Evolutionary conservation across 2,888 invertebrate genomes (phyloP).

Genomic region (Podotricha telesiphe): DNA sequence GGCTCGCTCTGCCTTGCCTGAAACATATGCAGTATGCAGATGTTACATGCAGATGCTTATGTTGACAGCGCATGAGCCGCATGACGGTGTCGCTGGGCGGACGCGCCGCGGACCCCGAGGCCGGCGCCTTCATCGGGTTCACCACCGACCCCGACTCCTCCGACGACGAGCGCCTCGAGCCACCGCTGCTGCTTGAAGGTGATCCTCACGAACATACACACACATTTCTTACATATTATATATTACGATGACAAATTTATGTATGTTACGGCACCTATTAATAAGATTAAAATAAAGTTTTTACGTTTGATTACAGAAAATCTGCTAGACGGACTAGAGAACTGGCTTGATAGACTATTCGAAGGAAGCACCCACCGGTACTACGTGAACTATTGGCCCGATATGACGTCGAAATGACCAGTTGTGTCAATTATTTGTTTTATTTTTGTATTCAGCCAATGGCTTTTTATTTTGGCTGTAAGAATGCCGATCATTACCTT

Average conservation of each 20-base stretch:
- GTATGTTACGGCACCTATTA: no score
- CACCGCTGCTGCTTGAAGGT: conserved; percentile 77
- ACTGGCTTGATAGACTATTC: conserved; percentile 98
- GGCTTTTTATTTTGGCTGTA: conserved; percentile 30
- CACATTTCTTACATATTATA: no score
- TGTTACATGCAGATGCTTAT: no score
- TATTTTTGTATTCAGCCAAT: conserved; percentile 14
- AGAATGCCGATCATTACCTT: conserved; percentile 7
- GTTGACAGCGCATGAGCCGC: conserved; percentile 85
- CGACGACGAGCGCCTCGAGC: conserved; percentile 71
- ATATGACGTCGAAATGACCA: conserved; percentile 91
- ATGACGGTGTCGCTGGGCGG: conserved; percentile 85
- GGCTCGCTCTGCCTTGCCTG: no score
- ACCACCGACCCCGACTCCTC: conserved; percentile 88
- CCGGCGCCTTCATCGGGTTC: conserved; percentile 94
- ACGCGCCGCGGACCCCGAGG: conserved; percentile 86
- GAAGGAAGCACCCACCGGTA: conserved; percentile 98
- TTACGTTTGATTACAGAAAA: no score
- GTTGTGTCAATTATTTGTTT: conserved; percentile 32
- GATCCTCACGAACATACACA: not conserved
- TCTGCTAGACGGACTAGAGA: conserved; percentile 94
- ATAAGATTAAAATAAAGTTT: no score
- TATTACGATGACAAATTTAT: no score
- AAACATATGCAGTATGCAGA: no score
- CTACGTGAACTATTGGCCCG: conserved; percentile 99